Conservation (phyloP, 1,140 invertebrate genomes). For the Aphaenogaster ashmeadi region DNA sequence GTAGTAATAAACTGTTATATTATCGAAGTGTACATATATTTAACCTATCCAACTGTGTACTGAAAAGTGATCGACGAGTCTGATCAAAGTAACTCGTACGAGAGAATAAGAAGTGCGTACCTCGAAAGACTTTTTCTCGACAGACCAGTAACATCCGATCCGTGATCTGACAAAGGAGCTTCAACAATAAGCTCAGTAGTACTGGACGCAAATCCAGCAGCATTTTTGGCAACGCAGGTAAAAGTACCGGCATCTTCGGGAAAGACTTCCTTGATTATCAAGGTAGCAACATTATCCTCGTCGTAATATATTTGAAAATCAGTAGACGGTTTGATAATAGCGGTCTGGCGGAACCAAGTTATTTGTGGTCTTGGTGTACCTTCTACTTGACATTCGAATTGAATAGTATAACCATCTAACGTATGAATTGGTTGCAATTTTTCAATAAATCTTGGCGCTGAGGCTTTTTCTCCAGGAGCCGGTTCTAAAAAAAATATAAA, state of each 20-base stretch:
- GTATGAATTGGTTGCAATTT: slow-evolving; percentile 94
- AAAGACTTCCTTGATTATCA: slow-evolving; percentile 98
- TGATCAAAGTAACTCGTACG: not conserved
- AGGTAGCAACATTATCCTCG: slow-evolving; percentile 96
- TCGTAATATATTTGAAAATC: slow-evolving; percentile 98
- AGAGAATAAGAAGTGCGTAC: slow-evolving; percentile 74
- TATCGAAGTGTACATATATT: not conserved
- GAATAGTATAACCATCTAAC: slow-evolving; percentile 95
- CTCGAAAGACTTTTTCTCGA: slow-evolving; percentile 94
- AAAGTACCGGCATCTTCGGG: slow-evolving; percentile 99
- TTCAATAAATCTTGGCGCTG: slow-evolving; percentile 94
- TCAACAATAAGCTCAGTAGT: slow-evolving; percentile 96
- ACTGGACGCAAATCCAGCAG: slow-evolving; percentile 96
- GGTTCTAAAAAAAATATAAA: slow-evolving; percentile 89
- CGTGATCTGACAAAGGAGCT: slow-evolving; percentile 95
- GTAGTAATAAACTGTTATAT: not conserved
- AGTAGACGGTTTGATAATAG: slow-evolving; percentile 95
- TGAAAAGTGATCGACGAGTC: not conserved
- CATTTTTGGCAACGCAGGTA: slow-evolving; percentile 98
- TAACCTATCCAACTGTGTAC: not conserved
- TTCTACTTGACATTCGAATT: slow-evolving; percentile 96
- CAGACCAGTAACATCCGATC: slow-evolving; percentile 93
- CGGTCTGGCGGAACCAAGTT: slow-evolving; percentile 97
- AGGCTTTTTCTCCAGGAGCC: slow-evolving; percentile 91
- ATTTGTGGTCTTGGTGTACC: slow-evolving; percentile 96